phyloP scores from a whole-genome alignment of 2,888 invertebrate species.

The Tenthredo mesomela region DNA sequence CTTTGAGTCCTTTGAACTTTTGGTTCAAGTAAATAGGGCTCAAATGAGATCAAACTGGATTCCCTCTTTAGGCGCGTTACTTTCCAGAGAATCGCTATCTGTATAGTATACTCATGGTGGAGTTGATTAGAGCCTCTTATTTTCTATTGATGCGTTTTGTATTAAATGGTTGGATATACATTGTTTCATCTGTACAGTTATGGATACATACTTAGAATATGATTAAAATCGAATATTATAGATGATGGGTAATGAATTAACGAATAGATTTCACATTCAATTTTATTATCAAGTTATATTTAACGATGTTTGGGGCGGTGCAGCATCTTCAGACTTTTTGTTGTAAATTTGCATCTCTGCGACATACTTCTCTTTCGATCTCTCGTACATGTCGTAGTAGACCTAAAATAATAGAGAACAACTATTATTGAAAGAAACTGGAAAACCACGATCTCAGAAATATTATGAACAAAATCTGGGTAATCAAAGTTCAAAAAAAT shows the following conservation, averaged over 20 bases:
- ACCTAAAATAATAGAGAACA: conserved; percentile 79
- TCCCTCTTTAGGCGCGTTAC: too few species aligned
- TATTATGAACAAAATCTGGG: background rate
- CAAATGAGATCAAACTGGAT: too few species aligned
- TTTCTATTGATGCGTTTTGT: conserved; percentile 5
- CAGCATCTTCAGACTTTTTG: conserved; percentile 74
- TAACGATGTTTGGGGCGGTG: conserved; percentile 73
- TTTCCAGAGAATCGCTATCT: too few species aligned
- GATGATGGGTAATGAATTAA: conserved; percentile 39
- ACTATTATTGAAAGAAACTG: conserved; percentile 24
- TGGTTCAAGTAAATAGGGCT: too few species aligned
- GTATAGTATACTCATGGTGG: background rate
- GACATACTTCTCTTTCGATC: conserved; percentile 88
- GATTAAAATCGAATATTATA: conserved; percentile 43
- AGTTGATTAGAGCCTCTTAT: background rate
- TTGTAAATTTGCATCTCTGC: conserved; percentile 84
- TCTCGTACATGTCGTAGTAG: conserved; percentile 86
- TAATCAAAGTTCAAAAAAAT: too few species aligned
- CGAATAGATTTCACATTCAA: conserved; percentile 50
- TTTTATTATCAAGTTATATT: conserved; percentile 80
- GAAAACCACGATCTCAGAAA: conserved; percentile 47
- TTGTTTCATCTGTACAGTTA: conserved; percentile 65
- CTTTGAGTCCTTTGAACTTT: too few species aligned
- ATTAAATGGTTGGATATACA: conserved; percentile 7
- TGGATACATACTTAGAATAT: conserved; percentile 76